These are phyloP conservation scores for Callipepla squamata DNA, from an alignment of 2,113 vertebrate species.

Conservation along the genomic window DNA sequence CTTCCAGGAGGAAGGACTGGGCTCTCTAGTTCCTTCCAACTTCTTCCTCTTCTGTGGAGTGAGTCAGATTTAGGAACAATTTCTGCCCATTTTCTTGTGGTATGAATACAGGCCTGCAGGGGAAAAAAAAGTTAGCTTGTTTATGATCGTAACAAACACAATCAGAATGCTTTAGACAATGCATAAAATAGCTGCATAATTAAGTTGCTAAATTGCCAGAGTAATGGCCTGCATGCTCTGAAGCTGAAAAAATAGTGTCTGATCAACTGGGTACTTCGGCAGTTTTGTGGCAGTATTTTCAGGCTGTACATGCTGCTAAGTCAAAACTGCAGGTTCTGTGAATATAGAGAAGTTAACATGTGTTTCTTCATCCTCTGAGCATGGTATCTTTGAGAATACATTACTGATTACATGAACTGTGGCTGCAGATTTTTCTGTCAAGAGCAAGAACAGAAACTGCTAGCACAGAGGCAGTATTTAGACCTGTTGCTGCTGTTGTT, in stretches of 20 bases:
- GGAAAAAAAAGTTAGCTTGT: slow-evolving; percentile 30
- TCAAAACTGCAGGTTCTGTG: neutral
- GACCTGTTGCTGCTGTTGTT: neutral
- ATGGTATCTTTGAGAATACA: neutral
- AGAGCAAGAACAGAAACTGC: neutral
- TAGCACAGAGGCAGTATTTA: neutral
- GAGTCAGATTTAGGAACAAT: neutral
- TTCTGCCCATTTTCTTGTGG: slow-evolving; percentile 21
- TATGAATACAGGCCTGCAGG: slow-evolving; percentile 17
- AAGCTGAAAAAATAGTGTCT: neutral
- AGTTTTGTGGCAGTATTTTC: neutral
- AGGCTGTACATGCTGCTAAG: neutral
- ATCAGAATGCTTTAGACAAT: slow-evolving; percentile 35
- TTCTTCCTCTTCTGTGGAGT: neutral
- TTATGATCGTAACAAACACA: neutral
- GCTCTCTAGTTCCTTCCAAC: neutral
- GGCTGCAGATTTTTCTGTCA: neutral
- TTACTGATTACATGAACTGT: neutral
- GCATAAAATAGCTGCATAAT: slow-evolving; percentile 21
- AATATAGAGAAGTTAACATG: neutral
- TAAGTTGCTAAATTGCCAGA: neutral
- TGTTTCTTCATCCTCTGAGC: neutral
- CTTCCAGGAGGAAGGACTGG: neutral
- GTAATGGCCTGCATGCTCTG: neutral
- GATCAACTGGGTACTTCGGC: neutral